A percentile compares a stretch with the other conserved stretches of the same genome.
phyloP scores from a whole-genome alignment of 1,140 invertebrate genomes.

The Laupala kohalensis region DNA sequence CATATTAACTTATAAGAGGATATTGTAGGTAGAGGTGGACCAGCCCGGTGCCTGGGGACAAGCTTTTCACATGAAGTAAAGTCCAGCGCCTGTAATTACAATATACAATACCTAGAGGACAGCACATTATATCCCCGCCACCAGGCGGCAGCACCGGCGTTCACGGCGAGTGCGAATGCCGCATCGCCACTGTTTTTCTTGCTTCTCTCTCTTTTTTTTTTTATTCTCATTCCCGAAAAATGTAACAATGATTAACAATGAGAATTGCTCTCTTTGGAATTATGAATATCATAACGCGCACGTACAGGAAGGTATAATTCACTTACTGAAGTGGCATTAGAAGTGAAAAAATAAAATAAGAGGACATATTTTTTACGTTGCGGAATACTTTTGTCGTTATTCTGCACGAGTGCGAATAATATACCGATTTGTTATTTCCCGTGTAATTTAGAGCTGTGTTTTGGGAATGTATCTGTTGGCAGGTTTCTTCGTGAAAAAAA shows the following conservation, averaged over 20 bases:
- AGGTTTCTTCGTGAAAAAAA: neutral
- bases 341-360: neutral
- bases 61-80: neutral
- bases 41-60: neutral
- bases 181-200: neutral
- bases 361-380: neutral
- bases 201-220: no score
- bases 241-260: neutral
- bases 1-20: neutral
- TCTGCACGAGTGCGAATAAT: neutral
- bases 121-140: neutral
- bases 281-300: neutral
- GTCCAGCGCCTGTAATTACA: neutral
- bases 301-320: neutral
- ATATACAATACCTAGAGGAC: neutral
- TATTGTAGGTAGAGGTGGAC: neutral
- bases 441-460: neutral
- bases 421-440: neutral
- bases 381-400: neutral
- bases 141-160: neutral
- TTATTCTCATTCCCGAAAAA: no score
- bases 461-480: neutral
- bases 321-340: neutral
- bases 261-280: neutral
- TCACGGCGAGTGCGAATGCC: neutral